A percentile compares a stretch with the other conserved stretches of the same genome.
phyloP scores from a whole-genome alignment of 2,888 invertebrate genomes.

The Heliconius erato region DNA sequence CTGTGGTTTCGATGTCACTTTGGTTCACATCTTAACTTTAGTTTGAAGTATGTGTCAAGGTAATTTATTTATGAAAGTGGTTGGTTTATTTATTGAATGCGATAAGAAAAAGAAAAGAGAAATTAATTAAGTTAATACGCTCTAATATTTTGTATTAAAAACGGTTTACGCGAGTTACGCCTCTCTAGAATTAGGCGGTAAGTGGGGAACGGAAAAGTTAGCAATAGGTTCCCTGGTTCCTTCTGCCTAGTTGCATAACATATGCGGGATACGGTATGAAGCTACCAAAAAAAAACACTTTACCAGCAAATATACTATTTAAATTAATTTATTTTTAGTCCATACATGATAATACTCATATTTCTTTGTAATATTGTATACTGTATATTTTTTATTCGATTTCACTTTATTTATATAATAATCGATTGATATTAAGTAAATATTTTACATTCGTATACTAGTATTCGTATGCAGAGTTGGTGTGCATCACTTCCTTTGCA shows the following conservation, averaged over 20 bases:
- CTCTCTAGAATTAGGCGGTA: not conserved
- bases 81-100: not conserved
- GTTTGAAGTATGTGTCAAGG: slow-evolving; percentile 46
- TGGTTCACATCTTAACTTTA: slow-evolving; percentile 39
- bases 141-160: not conserved
- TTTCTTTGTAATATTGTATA: not conserved
- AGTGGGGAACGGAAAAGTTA: not conserved
- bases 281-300: not conserved
- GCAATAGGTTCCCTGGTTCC: not conserved
- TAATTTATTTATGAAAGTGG: slow-evolving; percentile 28
- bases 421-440: slow-evolving; percentile 13
- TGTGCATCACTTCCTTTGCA: slow-evolving; percentile 50
- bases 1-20: slow-evolving; percentile 47
- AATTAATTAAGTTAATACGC: not conserved
- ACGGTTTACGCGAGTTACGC: not conserved
- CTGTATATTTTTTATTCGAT: not conserved
- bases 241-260: not conserved
- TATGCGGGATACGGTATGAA: no score
- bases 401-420: not conserved
- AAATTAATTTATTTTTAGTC: not conserved
- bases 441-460: no score
- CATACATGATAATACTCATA: not conserved
- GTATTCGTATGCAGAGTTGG: slow-evolving; percentile 33
- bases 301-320: not conserved
- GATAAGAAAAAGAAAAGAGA: not conserved